Conservation (phyloP, 2,888 invertebrate species). For the Heliconius aoede region DNA sequence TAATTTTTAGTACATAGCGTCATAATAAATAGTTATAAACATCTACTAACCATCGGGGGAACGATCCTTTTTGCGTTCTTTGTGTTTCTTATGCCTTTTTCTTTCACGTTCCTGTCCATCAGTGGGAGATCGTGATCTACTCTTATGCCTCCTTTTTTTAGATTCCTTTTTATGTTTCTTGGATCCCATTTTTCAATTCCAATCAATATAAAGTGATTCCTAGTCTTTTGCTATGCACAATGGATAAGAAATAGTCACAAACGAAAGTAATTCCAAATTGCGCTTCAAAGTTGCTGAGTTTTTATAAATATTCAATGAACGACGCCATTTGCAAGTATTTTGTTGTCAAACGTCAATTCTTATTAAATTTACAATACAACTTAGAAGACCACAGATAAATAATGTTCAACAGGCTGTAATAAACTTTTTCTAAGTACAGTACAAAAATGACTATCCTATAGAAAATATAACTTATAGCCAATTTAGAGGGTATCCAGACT, state of each 20-base stretch:
- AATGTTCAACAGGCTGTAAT: neutral
- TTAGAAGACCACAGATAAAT: neutral
- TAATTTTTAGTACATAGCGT: constrained; percentile 63
- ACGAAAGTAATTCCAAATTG: neutral
- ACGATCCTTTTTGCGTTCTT: constrained; percentile 78
- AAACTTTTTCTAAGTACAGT: neutral
- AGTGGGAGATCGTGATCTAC: constrained; percentile 83
- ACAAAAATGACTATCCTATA: neutral
- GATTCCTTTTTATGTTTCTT: constrained; percentile 88
- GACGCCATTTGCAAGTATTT: constrained; percentile 26
- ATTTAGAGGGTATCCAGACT: too few relatives aligned
- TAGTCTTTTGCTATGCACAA: neutral
- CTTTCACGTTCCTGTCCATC: constrained; percentile 83
- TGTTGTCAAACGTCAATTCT: constrained; percentile 1
- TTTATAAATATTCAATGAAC: neutral
- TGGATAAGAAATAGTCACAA: neutral
- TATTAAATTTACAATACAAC: neutral
- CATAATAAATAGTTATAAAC: constrained; percentile 47
- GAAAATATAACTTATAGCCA: neutral
- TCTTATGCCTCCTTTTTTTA: constrained; percentile 87
- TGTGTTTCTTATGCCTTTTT: constrained; percentile 82
- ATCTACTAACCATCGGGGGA: constrained; percentile 84
- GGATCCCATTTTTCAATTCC: constrained; percentile 83
- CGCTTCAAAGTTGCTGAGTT: neutral
- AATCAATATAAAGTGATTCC: neutral